Evolutionary conservation across 2,113 vertebrate species (phyloP), one percentile per base, ranked within the genome.

Genomic region (Elephantulus edwardii): DNA sequence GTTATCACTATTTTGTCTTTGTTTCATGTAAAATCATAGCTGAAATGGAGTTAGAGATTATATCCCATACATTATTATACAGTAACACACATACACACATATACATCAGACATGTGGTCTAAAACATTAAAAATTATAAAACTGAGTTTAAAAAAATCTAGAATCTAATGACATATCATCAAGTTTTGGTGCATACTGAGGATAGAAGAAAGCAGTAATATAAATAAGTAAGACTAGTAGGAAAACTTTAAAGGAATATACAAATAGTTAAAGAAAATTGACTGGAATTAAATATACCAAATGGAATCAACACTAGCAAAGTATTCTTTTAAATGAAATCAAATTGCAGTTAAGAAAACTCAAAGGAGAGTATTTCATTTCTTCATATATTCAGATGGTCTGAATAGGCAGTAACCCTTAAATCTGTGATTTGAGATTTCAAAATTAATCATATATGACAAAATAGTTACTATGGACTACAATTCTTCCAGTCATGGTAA

Each of bases 321-420:
- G 0, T 78, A 56, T 40, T 30, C 60, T 17, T 76, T 93, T 91
- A 91, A 87, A 68, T 89, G 0, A 22, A 62, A 76, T 74, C 62
- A 78, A 38, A 90, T 76, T 89, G 38, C 30, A 75, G 26, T 66
- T 89, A 83, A 95, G 40, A 82, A 92, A 90, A 90, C 92, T 84
- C 33, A 91, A 94, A 83, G 62, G 48, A 85, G 76, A 46, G 3
- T 20, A 76, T 90, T 86, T 83, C 10, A 68, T 83, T 76, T 83
- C 44, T 91, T 83, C 40, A 68, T 83, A 81, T 82, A 48, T 91
- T 85, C 24, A 90, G 26, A 46, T 42, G 79, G 58, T 30, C 70
- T 82, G 64, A 60, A 50, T 70, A 71, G 40, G 20, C 17, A 46
- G 11, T 88, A 85, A 78, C 40, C 78, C 87, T 92, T 58, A 80